Conservation (phyloP, 30 jellyfish, hydroid and myxozoan species). For the Aurelia sp. region DNA sequence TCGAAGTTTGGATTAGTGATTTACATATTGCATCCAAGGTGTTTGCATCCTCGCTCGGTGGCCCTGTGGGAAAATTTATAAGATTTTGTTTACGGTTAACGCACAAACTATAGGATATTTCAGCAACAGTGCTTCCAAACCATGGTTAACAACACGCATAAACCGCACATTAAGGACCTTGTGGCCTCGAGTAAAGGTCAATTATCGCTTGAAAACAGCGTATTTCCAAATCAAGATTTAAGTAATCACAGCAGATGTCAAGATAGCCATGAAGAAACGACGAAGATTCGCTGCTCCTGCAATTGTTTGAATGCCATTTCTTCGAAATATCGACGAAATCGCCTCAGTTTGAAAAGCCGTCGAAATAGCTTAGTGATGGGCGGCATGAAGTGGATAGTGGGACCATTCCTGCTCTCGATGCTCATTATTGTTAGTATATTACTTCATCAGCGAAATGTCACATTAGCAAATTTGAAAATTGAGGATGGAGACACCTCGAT, state of each 20-base stretch:
- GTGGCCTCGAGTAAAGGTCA: constrained; percentile 26
- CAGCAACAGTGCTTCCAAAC: background rate
- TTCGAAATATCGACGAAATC: constrained; percentile 28
- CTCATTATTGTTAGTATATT: constrained; percentile 3
- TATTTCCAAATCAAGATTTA: constrained; percentile 16
- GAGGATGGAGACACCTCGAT: no score
- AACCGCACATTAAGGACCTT: constrained; percentile 33
- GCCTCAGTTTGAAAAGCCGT: constrained; percentile 36
- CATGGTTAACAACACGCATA: constrained; percentile 32
- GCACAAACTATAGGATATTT: no score
- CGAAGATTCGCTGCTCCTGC: constrained; percentile 24
- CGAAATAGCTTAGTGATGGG: constrained; percentile 17
- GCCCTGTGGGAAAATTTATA: no score
- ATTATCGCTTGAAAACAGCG: background rate
- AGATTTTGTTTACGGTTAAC: no score
- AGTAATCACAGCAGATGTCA: no score
- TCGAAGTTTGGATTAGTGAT: no score
- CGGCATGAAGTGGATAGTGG: constrained; percentile 12
- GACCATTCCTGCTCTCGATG: background rate
- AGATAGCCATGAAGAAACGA: background rate
- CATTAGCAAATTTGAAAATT: background rate
- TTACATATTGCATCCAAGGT: no score
- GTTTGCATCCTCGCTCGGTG: no score
- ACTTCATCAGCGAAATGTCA: constrained; percentile 2
- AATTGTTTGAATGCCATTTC: constrained; percentile 13